Evolutionary conservation across 1,140 invertebrate species (phyloP), one percentile per base, ranked within the genome.

Genomic region (Ganaspis sp.): DNA sequence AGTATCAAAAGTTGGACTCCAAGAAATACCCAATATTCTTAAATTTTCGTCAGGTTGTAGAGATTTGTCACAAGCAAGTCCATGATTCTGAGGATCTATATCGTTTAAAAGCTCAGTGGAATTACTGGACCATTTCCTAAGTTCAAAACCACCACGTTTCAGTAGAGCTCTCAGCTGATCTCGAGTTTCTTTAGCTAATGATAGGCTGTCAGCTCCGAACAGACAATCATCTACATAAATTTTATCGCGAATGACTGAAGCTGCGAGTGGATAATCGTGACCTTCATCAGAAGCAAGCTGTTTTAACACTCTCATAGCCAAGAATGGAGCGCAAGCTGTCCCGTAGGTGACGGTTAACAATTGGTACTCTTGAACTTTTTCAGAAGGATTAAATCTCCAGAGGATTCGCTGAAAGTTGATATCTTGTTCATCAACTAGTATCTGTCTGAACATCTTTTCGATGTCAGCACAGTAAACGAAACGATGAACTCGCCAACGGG

Each of bases 381-480:
- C 9, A 5, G 21, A 17, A 4, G 70, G 12, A 15, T n/a, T 15
- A 6, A 6, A 4, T 54, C 49, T 4, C 70, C 70, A 75, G 12
- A 69, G 1, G 6, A 78, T 72, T 5, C 71, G 17, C 1, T 73
- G 76, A 4, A 9, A 9, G 29, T 74, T 54, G 21, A 34, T 29
- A 9, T 42, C 29, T 37, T 38, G 53, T n/a, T 84, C 78, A 9
- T 81, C 77, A 8, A 29, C 11, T 49, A 74, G 70, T 9, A 87
- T 54, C 21, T n/a, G 9, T 4, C 83, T 78, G 69, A 77, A 87
- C 76, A 81, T 80, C 73, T 84, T 81, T 6, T 21, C 58, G 45
- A 83, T 78, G 70, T 85, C 84, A 12, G 76, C 74, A 1, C 79
- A 64, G 21, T 85, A 69, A 9, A 84, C 79, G 38, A 79, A 79